Percentiles rank a stretch among this genome's conserved stretches.
Conservation (phyloP, 2,113 vertebrate species). For the Eonycteris spelaea region DNA sequence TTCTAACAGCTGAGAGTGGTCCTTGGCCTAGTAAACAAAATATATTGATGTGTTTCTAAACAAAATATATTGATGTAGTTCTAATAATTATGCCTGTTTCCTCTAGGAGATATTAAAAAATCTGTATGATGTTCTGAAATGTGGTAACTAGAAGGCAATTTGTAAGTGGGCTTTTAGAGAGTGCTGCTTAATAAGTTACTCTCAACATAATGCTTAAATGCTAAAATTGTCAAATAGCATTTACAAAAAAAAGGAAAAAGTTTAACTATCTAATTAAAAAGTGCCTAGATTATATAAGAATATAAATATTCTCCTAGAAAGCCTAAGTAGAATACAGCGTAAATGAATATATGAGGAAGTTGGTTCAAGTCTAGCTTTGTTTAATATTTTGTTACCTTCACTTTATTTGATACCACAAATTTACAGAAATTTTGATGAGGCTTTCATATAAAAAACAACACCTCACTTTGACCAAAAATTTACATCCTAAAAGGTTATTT, state of each 20-base stretch:
- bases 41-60: not conserved
- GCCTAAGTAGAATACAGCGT: not conserved
- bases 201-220: not conserved
- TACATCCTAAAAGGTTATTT: conserved; percentile 12
- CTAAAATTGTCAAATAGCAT: not conserved
- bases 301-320: not conserved
- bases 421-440: not conserved
- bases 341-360: not conserved
- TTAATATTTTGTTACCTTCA: not conserved
- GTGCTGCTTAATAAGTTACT: not conserved
- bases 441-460: not conserved
- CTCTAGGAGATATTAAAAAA: not conserved
- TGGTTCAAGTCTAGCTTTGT: not conserved
- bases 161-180: not conserved
- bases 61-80: not conserved
- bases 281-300: not conserved
- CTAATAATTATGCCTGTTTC: not conserved
- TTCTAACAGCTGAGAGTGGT: not conserved
- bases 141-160: not conserved
- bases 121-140: not conserved
- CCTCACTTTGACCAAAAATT: not conserved
- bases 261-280: not conserved
- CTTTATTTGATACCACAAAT: not conserved
- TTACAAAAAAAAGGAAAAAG: not conserved
- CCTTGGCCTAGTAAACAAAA: not conserved